These are phyloP conservation scores for Nasonia longicornis DNA, from an alignment of 1,140 invertebrate genomes.

Conservation along the genomic window DNA sequence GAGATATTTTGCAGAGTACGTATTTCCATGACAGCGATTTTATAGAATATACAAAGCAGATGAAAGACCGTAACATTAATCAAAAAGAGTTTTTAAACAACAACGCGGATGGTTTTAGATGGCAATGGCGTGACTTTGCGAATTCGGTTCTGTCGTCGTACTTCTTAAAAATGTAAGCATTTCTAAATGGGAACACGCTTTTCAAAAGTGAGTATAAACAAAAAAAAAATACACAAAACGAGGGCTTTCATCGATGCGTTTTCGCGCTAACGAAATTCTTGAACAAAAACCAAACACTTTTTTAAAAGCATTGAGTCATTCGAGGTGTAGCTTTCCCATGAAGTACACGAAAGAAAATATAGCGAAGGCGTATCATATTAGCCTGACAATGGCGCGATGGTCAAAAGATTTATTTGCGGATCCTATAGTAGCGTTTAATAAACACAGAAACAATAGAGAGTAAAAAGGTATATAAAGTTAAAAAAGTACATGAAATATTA, in stretches of 20 bases:
- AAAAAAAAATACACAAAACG: constrained; percentile 31
- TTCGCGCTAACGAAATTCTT: constrained; percentile 26
- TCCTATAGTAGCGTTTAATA: constrained; percentile 43
- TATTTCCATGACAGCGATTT: constrained; percentile 46
- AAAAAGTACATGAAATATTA: constrained; percentile 34
- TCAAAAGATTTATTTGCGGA: constrained; percentile 24
- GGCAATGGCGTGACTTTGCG: neutral
- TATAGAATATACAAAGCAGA: constrained; percentile 39
- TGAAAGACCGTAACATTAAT: constrained; percentile 7
- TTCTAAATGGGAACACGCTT: constrained; percentile 46
- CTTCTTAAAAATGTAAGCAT: constrained; percentile 38
- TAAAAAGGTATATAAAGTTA: constrained; percentile 31
- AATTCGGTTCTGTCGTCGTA: constrained; percentile 41
- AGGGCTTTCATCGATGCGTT: constrained; percentile 45
- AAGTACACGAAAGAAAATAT: neutral
- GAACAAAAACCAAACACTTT: constrained; percentile 12
- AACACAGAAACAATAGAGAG: constrained; percentile 37
- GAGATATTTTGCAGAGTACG: constrained; percentile 44
- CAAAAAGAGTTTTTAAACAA: constrained; percentile 33
- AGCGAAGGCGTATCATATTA: constrained; percentile 32
- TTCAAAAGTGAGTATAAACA: constrained; percentile 35
- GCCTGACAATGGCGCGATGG: neutral
- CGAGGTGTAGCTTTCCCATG: neutral
- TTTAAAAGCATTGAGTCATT: constrained; percentile 1
- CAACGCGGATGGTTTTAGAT: neutral